A percentile compares a stretch with the other conserved stretches of the same genome.
Evolutionary conservation across 2,888 invertebrate genomes (phyloP).

Genomic region (Sarcophaga subvicina): DNA sequence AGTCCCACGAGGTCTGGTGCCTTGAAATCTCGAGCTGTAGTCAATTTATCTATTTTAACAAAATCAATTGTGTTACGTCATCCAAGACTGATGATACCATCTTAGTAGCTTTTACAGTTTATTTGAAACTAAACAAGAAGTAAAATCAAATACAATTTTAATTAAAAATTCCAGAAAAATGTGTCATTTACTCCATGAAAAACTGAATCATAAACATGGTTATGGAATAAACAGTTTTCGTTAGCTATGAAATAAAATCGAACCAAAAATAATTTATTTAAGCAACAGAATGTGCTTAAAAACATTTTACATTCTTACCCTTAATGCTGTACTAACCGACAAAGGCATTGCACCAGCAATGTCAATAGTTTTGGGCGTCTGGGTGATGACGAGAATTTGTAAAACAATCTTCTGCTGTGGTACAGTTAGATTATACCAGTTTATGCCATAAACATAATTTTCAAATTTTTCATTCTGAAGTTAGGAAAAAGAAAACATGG

Average conservation of each 20-base stretch:
- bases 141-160: too few relatives aligned
- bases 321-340: slow-evolving; percentile 68
- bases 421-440: slow-evolving; percentile 68
- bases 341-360: slow-evolving; percentile 69
- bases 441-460: slow-evolving; percentile 67
- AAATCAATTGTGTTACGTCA: too few relatives aligned
- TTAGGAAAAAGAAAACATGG: background rate
- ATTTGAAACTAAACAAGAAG: too few relatives aligned
- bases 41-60: too few relatives aligned
- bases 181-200: background rate
- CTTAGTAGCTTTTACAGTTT: too few relatives aligned
- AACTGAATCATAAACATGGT: slow-evolving; percentile 61
- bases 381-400: slow-evolving; percentile 67
- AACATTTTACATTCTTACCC: slow-evolving; percentile 44
- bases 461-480: slow-evolving; percentile 69
- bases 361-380: slow-evolving; percentile 60
- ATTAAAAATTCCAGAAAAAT: too few relatives aligned
- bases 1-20: too few relatives aligned
- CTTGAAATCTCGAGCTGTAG: too few relatives aligned
- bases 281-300: background rate
- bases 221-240: slow-evolving; percentile 51
- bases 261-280: too few relatives aligned
- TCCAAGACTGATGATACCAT: too few relatives aligned
- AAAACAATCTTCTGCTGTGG: slow-evolving; percentile 66
- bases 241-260: background rate